Evolutionary conservation across 1,140 invertebrate species (phyloP).

Genomic region (Bombus pascuorum): DNA sequence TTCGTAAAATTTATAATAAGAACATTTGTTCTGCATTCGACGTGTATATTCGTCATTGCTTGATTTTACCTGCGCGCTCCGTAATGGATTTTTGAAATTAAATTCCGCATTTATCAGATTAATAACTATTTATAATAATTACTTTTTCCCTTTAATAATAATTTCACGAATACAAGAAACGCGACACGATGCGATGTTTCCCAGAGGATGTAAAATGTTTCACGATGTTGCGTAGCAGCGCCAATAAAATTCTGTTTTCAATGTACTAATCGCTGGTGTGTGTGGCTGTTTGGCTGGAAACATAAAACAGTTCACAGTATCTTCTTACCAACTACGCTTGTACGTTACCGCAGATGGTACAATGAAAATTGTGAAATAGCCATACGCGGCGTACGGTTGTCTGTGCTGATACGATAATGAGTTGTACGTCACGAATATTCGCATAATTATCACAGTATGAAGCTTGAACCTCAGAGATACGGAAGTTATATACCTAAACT

Average conservation of each 20-base stretch:
- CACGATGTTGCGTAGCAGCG: not conserved
- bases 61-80: too few relatives aligned
- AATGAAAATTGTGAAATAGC: conserved; percentile 50
- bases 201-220: not conserved
- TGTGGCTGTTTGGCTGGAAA: not conserved
- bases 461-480: conserved; percentile 12
- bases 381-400: not conserved
- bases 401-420: conserved; percentile 38
- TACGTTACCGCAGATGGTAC: conserved; percentile 15
- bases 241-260: not conserved
- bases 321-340: not conserved
- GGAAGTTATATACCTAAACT: conserved; percentile 21
- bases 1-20: too few relatives aligned
- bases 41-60: too few relatives aligned
- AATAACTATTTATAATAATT: too few relatives aligned
- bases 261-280: not conserved
- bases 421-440: conserved; percentile 17
- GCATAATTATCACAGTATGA: conserved; percentile 21
- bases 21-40: too few relatives aligned
- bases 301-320: not conserved
- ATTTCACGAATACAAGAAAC: not conserved
- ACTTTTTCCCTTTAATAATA: not conserved
- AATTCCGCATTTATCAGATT: too few relatives aligned
- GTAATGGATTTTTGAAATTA: too few relatives aligned
- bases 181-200: not conserved